Conservation (phyloP, 1,140 invertebrate species). For the Apocrypta bakeri region DNA sequence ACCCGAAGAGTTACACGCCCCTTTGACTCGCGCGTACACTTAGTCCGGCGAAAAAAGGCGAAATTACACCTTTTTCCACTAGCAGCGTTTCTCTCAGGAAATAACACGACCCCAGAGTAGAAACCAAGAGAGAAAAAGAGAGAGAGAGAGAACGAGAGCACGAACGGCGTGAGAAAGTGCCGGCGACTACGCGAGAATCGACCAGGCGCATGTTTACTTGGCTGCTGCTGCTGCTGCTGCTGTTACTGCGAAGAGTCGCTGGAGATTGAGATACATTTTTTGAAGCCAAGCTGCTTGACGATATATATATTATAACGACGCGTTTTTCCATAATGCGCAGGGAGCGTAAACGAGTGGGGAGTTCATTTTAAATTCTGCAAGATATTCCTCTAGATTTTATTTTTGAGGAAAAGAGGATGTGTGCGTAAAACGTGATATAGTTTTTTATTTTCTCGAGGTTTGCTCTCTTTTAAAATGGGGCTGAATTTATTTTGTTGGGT, state of each 20-base stretch:
- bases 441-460: no score
- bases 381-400: conserved; percentile 2
- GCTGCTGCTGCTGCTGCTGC: background rate
- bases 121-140: background rate
- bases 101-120: background rate
- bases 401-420: background rate
- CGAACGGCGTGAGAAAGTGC: conserved; percentile 14
- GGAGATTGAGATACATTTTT: background rate
- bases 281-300: background rate
- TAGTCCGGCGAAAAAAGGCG: background rate
- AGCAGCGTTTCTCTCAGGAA: background rate
- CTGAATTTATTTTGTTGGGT: no score
- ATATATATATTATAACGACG: background rate
- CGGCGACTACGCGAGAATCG: background rate
- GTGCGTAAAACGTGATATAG: no score
- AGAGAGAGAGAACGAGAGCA: background rate
- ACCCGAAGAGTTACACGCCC: background rate
- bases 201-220: conserved; percentile 8
- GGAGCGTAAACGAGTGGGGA: conserved; percentile 1
- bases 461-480: no score
- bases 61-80: conserved; percentile 3
- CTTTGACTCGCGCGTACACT: background rate
- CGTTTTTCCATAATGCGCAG: background rate
- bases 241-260: background rate
- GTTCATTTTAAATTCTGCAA: background rate